phyloP scores from a whole-genome alignment of 2,888 invertebrate genomes.

The Gymnosoma rotundatum region DNA sequence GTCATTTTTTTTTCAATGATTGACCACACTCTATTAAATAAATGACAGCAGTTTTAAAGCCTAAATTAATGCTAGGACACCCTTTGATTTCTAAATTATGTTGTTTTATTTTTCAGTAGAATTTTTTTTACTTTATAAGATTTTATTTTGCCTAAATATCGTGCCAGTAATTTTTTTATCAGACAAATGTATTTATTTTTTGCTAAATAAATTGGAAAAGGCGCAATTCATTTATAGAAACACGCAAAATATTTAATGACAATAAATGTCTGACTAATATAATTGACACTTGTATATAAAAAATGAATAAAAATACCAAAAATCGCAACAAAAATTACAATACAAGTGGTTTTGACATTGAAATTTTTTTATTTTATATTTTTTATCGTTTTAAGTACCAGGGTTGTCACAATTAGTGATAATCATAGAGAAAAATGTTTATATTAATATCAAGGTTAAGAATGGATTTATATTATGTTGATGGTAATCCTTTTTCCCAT shows the following conservation, averaged over 20 bases:
- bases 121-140: too few relatives aligned
- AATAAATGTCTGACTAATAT: slow-evolving; percentile 20
- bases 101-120: too few relatives aligned
- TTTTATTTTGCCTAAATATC: too few relatives aligned
- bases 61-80: too few relatives aligned
- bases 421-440: not conserved
- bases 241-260: slow-evolving; percentile 53
- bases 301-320: not conserved
- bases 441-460: not conserved
- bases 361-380: not conserved
- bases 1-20: too few relatives aligned
- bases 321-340: not conserved
- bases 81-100: too few relatives aligned
- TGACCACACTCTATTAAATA: too few relatives aligned
- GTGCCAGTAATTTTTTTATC: too few relatives aligned
- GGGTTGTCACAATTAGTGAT: not conserved
- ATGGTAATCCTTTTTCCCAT: too few relatives aligned
- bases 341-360: not conserved
- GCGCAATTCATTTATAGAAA: not conserved
- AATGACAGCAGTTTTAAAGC: too few relatives aligned
- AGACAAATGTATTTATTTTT: too few relatives aligned
- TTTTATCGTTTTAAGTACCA: not conserved
- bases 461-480: not conserved
- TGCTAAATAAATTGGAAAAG: too few relatives aligned
- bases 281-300: not conserved